A percentile compares a stretch with the other conserved stretches of the same genome.
phyloP scores from a whole-genome alignment of 2,113 vertebrate species.

The Scomber colias region DNA sequence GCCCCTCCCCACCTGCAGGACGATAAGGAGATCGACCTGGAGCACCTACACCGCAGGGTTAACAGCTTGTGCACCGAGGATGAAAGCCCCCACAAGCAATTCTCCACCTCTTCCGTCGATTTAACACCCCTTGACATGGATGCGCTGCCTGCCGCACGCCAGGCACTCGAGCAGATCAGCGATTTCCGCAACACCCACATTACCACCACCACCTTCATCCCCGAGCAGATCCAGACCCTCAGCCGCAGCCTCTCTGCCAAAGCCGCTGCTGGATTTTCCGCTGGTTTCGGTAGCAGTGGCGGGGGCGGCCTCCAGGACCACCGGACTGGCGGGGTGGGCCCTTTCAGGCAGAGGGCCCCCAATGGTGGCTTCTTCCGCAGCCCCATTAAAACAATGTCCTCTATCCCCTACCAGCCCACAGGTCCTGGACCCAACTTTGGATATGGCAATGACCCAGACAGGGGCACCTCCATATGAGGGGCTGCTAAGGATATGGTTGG shows the following conservation, averaged over 20 bases:
- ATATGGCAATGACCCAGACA: conserved; percentile 96
- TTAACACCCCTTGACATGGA: conserved; percentile 99
- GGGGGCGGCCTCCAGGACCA: conserved; percentile 91
- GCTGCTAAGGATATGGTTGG: conserved; percentile 49
- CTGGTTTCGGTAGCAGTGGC: conserved; percentile 87
- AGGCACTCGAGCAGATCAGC: conserved; percentile 99
- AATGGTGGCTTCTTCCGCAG: conserved; percentile 99
- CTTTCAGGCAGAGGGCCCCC: conserved; percentile 97
- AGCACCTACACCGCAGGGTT: conserved; percentile 98
- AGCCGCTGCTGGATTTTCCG: conserved; percentile 95
- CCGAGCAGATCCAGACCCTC: conserved; percentile 99
- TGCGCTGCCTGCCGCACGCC: conserved; percentile 95
- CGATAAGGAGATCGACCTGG: conserved; percentile 99
- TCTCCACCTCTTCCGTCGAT: conserved; percentile 99
- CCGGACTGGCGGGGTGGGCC: conserved; percentile 92
- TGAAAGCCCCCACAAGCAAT: conserved; percentile 99
- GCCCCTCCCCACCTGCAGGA: conserved; percentile 86
- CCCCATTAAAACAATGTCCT: conserved; percentile 99
- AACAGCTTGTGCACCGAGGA: conserved; percentile 99
- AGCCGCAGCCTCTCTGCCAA: conserved; percentile 98
- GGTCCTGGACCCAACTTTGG: conserved; percentile 96
- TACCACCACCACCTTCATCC: conserved; percentile 99
- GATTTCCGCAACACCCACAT: conserved; percentile 99
- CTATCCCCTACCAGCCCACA: conserved; percentile 98
- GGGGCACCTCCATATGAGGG: conserved; percentile 97